Percentiles rank a stretch among this genome's conserved stretches.
These are phyloP conservation scores for Heliconius aoede DNA, from an alignment of 2,888 invertebrate genomes.

Conservation along the genomic window DNA sequence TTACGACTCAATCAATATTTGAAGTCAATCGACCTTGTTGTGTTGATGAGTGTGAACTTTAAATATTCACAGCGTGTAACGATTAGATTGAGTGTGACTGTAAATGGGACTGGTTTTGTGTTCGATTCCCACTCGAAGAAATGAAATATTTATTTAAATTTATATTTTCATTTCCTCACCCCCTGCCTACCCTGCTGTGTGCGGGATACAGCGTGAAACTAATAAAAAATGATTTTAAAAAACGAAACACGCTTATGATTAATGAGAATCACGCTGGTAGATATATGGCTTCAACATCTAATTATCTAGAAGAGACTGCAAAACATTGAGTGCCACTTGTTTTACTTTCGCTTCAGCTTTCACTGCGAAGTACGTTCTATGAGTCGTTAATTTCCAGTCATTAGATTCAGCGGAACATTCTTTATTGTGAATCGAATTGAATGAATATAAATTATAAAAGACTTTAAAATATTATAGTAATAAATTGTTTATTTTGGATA, in stretches of 20 bases:
- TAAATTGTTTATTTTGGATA: not conserved
- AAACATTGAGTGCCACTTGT: constrained; percentile 20
- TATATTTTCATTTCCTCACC: too few relatives aligned
- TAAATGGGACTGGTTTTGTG: too few relatives aligned
- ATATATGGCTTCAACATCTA: constrained; percentile 22
- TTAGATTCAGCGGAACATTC: not conserved
- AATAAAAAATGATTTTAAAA: too few relatives aligned
- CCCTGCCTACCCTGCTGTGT: too few relatives aligned
- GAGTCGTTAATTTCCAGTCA: constrained; percentile 26
- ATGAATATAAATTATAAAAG: not conserved
- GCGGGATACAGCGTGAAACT: too few relatives aligned
- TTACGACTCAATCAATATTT: not conserved
- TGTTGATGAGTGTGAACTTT: not conserved
- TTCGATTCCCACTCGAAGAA: too few relatives aligned
- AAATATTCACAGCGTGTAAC: too few relatives aligned
- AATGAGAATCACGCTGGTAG: constrained; percentile 7
- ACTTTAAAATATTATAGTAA: not conserved
- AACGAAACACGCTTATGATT: constrained; percentile 1
- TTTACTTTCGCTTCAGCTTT: constrained; percentile 42
- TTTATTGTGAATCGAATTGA: not conserved
- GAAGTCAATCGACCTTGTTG: not conserved
- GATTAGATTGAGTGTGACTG: too few relatives aligned
- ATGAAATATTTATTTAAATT: too few relatives aligned
- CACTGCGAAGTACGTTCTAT: constrained; percentile 31
- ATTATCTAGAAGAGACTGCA: constrained; percentile 30